Evolutionary conservation across 1,140 invertebrate genomes (phyloP), one percentile per base, ranked within the genome.

Genomic region (Xylocopa sonorina): DNA sequence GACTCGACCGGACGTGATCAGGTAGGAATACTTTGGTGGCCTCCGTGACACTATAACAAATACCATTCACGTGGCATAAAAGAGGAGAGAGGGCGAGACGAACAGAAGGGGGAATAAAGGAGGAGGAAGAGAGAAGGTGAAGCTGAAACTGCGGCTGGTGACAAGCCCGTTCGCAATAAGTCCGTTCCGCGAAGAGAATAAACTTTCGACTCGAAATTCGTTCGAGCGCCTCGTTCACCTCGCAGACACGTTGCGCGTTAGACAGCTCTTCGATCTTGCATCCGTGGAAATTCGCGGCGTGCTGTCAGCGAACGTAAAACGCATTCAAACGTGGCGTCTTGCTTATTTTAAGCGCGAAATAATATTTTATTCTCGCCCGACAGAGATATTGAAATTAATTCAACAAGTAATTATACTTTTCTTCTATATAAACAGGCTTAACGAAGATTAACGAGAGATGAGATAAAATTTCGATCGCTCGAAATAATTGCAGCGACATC

Each of bases 151-250:
- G 38, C 29, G 21, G 10, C 32, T 2, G 41, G 74, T 68, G 74
- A 77, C 74, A 77, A 77, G 63, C 57, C 43, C 29, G 51, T 51
- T 68, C 41, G 51, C 74, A 77, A 77, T 77, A 77, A 77, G 74
- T 58, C 41, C 46, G 38, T 41, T 21, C n/a, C 41, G 29, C n/a
- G 32, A 55, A 48, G 74, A 38, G 50, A 68, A 77, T 69, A 68
- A 77, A 77, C 51, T 69, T 77, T 68, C 62, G 27, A n/a, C 18
- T 21, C 21, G 74, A 51, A 68, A 77, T 77, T 77, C 74, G 38
- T 7, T 24, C 9, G 63, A 27, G 29, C 29, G 27, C 29, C 21
- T n/a, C 41, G 41, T 57, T 67, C 32, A 38, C 29, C 24, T 46
- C 16, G 46, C 58, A 51, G 58, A 24, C 34, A 14, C 41, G 53